Evolutionary conservation across 2,113 vertebrate genomes (phyloP).

Genomic region (Takifugu bimaculatus): DNA sequence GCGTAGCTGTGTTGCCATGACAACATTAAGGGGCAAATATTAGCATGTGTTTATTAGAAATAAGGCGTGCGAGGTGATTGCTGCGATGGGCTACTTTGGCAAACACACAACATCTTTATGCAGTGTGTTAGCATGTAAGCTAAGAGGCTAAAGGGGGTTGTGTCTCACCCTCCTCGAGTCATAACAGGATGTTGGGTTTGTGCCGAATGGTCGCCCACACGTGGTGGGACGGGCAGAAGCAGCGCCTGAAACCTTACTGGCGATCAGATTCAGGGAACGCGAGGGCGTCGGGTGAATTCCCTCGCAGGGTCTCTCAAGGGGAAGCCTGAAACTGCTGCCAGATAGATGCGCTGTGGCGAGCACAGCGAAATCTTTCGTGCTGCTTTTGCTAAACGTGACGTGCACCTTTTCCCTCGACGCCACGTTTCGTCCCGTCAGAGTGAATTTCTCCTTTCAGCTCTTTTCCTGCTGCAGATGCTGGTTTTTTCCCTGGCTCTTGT

Average conservation of each 20-base stretch:
- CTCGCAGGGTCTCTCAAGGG: conserved; percentile 26
- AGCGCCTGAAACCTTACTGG: conserved; percentile 1
- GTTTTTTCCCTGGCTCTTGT: background rate
- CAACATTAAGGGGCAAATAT: too few species aligned
- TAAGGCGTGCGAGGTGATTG: too few species aligned
- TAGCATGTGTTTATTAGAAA: too few species aligned
- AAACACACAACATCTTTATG: too few species aligned
- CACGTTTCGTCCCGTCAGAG: background rate
- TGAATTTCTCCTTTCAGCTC: background rate
- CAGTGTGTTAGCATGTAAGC: too few species aligned
- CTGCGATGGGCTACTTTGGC: too few species aligned
- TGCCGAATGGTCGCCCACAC: conserved; percentile 1
- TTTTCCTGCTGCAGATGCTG: background rate
- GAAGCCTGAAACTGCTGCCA: conserved; percentile 16
- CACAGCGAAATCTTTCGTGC: background rate
- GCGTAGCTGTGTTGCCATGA: too few species aligned
- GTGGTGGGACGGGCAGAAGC: background rate
- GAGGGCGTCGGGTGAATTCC: conserved; percentile 52
- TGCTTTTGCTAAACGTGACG: conserved; percentile 9
- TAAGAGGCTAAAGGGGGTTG: too few species aligned
- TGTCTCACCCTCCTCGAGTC: too few species aligned
- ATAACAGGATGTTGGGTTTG: too few species aligned
- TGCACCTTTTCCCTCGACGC: conserved; percentile 4
- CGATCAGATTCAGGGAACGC: conserved; percentile 32
- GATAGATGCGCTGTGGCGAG: background rate